Percentiles rank a stretch among this genome's conserved stretches.
Evolutionary conservation across 2,113 vertebrate species (phyloP).

Genomic region (Lutjanus erythropterus): DNA sequence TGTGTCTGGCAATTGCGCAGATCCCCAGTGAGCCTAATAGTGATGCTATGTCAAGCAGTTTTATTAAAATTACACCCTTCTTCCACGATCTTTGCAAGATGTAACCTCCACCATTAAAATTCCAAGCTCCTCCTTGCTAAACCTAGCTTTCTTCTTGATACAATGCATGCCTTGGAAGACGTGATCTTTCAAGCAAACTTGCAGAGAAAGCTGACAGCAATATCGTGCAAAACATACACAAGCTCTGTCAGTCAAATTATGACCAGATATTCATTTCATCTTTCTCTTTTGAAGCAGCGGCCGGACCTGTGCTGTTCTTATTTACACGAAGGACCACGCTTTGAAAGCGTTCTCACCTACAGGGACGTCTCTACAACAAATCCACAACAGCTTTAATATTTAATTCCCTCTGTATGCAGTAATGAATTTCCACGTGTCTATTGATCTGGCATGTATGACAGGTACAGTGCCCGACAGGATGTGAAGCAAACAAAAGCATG

Average conservation of each 20-base stretch:
- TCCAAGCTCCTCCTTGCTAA: background rate
- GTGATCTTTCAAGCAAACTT: background rate
- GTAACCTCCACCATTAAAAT: background rate
- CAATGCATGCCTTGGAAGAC: background rate
- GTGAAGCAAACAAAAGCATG: conserved; percentile 63
- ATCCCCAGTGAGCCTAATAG: background rate
- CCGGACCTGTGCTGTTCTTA: conserved; percentile 32
- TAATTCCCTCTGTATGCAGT: conserved; percentile 29
- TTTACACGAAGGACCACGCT: conserved; percentile 7
- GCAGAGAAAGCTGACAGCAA: background rate
- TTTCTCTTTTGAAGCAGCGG: conserved; percentile 6
- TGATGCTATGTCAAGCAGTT: background rate
- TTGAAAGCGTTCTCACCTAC: conserved; percentile 24
- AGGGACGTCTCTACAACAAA: conserved; percentile 21
- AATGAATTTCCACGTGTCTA: conserved; percentile 52
- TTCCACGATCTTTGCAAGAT: background rate
- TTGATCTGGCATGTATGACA: conserved; percentile 58
- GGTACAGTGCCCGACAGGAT: conserved; percentile 27
- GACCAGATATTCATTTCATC: conserved; percentile 10
- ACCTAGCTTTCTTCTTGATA: background rate
- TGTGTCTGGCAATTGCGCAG: background rate
- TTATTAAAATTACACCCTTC: no score
- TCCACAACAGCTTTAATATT: conserved; percentile 57
- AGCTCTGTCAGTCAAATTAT: background rate
- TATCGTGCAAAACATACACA: background rate